A percentile compares a stretch with the other conserved stretches of the same genome.
Evolutionary conservation across 30 jellyfish, hydroid and myxozoan species (phyloP).

Genomic region (Chrysaora quinquecirrha): DNA sequence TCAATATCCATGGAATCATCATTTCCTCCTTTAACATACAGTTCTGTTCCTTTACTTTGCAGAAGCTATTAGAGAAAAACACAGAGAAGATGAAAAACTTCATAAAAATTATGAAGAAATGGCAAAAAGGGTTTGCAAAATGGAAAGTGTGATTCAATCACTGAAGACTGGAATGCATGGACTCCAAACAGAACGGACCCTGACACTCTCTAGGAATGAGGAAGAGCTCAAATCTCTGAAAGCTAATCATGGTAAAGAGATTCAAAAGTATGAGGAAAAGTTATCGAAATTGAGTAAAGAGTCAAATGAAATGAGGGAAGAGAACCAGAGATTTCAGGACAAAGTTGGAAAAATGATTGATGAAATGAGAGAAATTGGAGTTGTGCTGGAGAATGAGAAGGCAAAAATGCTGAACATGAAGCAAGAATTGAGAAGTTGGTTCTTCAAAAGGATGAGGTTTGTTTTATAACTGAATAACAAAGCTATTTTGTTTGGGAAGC

Average conservation of each 20-base stretch:
- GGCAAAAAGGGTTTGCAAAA: slow-evolving; percentile 60
- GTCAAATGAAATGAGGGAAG: slow-evolving; percentile 36
- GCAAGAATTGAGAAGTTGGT: slow-evolving; percentile 32
- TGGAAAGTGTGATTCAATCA: slow-evolving; percentile 63
- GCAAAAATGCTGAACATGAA: slow-evolving; percentile 38
- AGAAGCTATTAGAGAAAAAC: no score
- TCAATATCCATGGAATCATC: no score
- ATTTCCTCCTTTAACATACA: no score
- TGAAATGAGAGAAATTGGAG: slow-evolving; percentile 46
- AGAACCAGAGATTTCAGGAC: slow-evolving; percentile 24
- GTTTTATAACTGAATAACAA: not conserved
- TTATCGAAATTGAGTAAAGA: slow-evolving; percentile 24
- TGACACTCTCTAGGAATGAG: not conserved
- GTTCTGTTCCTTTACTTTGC: no score
- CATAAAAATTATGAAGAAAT: slow-evolving; percentile 57
- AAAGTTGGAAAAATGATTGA: slow-evolving; percentile 32
- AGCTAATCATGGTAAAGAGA: slow-evolving; percentile 28
- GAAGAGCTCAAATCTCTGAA: slow-evolving; percentile 14
- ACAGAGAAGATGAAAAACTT: no score
- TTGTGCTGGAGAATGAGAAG: slow-evolving; percentile 2
- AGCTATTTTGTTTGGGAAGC: no score
- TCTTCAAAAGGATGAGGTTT: slow-evolving; percentile 39
- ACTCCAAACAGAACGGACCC: slow-evolving; percentile 11
- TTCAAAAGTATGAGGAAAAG: slow-evolving; percentile 13
- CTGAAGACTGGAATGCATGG: slow-evolving; percentile 63